Evolutionary conservation across 2,888 invertebrate species (phyloP), one percentile per base, ranked within the genome.

Genomic region (Flabesymbios commensalis): DNA sequence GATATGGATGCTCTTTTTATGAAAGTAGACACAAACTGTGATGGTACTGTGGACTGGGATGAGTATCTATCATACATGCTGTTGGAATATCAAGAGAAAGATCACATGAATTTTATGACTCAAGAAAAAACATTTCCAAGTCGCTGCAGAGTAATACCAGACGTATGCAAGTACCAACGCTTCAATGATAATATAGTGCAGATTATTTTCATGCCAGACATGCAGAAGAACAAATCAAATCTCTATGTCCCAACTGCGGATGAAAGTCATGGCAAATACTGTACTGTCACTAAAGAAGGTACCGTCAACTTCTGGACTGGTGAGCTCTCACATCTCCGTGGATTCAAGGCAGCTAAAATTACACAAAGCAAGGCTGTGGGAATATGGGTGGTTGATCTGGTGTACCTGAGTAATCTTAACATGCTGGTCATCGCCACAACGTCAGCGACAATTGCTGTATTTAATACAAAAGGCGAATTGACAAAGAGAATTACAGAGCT

Each of bases 371-470:
- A 26, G 39, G 24, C 4, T 5, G 14, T 28, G 22, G 45, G 47
- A 14, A 65, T 75, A 0, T 90, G 88, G 88, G 88, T 92, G 67
- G 88, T 90, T 19, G 90, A 90, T 72, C 85, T 91, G 82, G 88
- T 87, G 60, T 88, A 88, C 61, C 83, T 93, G 80, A 89, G 91
- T 0, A 91, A 92, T 79, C 88, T 92, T 55, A 89, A 89, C 79
- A 88, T 92, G 72, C 84, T 93, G 19, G 90, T 90, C 65, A 88
- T 90, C 14, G 87, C 90, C 62, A 90, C 92, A 19, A 88, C 90
- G 0, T 90, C 91, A 80, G 84, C 90, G 17, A 91, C 91, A 76
- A 82, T 93, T 45, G 87, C 89, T 67, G 91, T 93, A 81, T 93
- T 75, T 58, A n/a, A n/a, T n/a, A n/a, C n/a, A n/a, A n/a, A n/a